A percentile compares a stretch with the other conserved stretches of the same genome.
These are phyloP conservation scores for Epiblema foenella DNA, from an alignment of 2,888 invertebrate genomes.

Conservation along the genomic window DNA sequence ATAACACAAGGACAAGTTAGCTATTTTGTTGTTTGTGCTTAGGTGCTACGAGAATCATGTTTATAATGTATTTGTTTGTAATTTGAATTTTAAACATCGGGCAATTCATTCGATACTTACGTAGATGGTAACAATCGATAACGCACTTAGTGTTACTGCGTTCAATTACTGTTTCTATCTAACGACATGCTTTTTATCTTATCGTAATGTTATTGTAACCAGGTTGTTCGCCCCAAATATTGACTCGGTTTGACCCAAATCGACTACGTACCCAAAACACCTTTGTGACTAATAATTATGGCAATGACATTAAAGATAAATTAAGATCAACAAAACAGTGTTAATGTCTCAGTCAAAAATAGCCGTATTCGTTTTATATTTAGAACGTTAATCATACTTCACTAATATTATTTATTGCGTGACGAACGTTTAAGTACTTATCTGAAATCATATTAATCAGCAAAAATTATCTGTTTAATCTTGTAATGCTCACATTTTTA, in stretches of 20 bases:
- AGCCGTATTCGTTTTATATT: constrained; percentile 1
- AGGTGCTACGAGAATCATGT: not conserved
- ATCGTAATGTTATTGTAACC: constrained; percentile 31
- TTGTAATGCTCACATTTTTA: not conserved
- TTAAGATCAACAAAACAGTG: constrained; percentile 16
- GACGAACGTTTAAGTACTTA: not conserved
- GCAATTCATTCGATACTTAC: not conserved
- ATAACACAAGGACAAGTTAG: constrained; percentile 12
- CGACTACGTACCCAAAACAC: constrained; percentile 12
- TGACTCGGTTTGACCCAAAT: constrained; percentile 26
- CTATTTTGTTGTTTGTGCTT: not conserved
- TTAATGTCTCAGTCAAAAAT: constrained; percentile 20
- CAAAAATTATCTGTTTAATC: no score
- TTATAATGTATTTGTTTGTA: not conserved
- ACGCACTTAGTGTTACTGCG: not conserved
- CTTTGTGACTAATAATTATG: constrained; percentile 25
- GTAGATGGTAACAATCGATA: not conserved
- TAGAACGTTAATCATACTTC: not conserved
- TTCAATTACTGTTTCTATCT: not conserved
- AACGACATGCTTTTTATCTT: constrained; percentile 16
- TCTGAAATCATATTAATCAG: no score
- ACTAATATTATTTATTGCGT: not conserved
- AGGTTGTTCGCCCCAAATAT: constrained; percentile 33
- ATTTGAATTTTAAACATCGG: no score
- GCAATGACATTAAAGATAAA: constrained; percentile 33